Conservation (phyloP, 2,888 invertebrate species). For the Agriotes lineatus region DNA sequence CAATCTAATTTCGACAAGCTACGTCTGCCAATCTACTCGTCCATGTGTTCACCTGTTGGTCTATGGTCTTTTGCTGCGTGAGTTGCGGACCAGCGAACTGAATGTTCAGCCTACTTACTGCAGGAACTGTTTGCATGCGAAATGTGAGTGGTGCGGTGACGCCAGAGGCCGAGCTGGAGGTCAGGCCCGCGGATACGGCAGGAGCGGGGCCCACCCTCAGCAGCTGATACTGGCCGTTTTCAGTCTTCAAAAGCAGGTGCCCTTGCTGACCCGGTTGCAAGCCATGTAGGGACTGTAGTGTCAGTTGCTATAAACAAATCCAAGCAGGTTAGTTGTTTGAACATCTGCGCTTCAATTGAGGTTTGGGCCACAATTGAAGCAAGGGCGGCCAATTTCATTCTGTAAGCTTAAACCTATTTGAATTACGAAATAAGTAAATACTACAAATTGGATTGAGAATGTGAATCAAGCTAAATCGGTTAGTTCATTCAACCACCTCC, state of each 20-base stretch:
- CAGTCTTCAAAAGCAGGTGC: slow-evolving; percentile 94
- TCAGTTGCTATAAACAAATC: slow-evolving; percentile 74
- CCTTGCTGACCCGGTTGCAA: slow-evolving; percentile 90
- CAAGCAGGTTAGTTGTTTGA: slow-evolving; percentile 7
- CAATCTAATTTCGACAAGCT: slow-evolving; percentile 17
- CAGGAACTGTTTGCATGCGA: slow-evolving; percentile 88
- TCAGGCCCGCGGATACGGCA: slow-evolving; percentile 67
- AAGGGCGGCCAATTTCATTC: background rate
- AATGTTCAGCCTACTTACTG: slow-evolving; percentile 81
- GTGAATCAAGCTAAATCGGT: too few relatives aligned
- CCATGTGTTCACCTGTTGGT: slow-evolving; percentile 63
- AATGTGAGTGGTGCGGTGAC: slow-evolving; percentile 76
- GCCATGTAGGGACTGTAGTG: slow-evolving; percentile 88
- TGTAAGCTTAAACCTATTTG: too few relatives aligned
- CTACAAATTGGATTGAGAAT: too few relatives aligned
- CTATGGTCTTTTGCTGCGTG: slow-evolving; percentile 73
- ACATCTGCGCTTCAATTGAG: too few relatives aligned
- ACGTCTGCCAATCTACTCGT: slow-evolving; percentile 27
- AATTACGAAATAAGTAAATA: too few relatives aligned
- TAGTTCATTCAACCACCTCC: too few relatives aligned
- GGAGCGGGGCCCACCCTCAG: slow-evolving; percentile 89
- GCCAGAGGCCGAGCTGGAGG: slow-evolving; percentile 71
- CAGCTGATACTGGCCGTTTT: slow-evolving; percentile 95
- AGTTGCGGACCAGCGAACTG: slow-evolving; percentile 73
- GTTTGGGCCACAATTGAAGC: too few relatives aligned